phyloP scores from a whole-genome alignment of 2,797 vertebrate genomes.

The Podargus strigoides region DNA sequence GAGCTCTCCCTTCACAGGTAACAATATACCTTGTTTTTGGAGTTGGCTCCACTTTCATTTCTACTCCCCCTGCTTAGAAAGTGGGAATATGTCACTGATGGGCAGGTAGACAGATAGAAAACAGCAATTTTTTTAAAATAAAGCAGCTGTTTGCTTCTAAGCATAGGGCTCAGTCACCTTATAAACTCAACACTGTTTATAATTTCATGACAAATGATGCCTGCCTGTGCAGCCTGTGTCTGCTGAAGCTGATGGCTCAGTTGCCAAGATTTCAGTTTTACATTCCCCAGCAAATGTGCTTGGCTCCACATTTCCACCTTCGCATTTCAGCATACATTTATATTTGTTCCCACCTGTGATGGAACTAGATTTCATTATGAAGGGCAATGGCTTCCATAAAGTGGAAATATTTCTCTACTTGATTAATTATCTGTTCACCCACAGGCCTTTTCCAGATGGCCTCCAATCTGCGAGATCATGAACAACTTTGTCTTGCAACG shows the following conservation, averaged over 20 bases:
- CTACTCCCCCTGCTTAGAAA: background rate
- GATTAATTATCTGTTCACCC: slow-evolving; percentile 12
- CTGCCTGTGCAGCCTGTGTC: background rate
- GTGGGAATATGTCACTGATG: background rate
- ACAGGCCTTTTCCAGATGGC: background rate
- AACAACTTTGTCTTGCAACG: background rate
- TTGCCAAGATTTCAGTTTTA: background rate
- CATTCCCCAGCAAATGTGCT: background rate
- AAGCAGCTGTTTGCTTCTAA: background rate
- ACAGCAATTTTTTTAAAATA: background rate
- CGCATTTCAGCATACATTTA: background rate
- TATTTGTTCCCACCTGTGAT: background rate
- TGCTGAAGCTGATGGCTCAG: background rate
- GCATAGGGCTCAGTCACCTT: background rate
- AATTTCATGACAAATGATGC: background rate
- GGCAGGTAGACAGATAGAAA: background rate
- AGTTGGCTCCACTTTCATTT: background rate
- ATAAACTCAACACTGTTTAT: background rate
- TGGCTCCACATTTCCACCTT: background rate
- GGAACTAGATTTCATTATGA: background rate
- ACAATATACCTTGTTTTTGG: background rate
- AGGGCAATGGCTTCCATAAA: background rate
- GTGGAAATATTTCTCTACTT: background rate
- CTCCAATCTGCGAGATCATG: background rate
- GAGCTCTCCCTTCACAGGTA: background rate